Evolutionary conservation across 2,888 invertebrate species (phyloP), one percentile per base, ranked within the genome.

Genomic region (Liodrosophila aerea): DNA sequence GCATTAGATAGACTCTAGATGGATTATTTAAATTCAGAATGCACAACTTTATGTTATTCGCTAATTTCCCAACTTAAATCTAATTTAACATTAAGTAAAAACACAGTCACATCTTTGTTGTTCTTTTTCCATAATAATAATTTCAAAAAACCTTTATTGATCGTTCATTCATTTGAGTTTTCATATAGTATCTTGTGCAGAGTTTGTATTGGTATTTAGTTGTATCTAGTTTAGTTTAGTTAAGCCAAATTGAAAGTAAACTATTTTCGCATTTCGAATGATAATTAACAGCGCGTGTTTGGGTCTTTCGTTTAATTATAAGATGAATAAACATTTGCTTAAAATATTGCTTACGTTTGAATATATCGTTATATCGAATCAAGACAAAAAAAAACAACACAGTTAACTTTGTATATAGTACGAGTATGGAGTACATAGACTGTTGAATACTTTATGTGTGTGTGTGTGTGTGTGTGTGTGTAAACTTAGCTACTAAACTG

Each of bases 341-440:
- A 49, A 54, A 60, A 65, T 80, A 83, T 83, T 80, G 80, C 81
- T 80, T 76, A 47, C 45, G 40, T 50, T 80, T 63, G 59, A 64
- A 63, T 63, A 50, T 45, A 62, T 65, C 62, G 61, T n/a, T n/a
- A n/a, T n/a, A n/a, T n/a, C n/a, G n/a, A n/a, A n/a, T n/a, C n/a
- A n/a, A n/a, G n/a, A n/a, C n/a, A n/a, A n/a, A n/a, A n/a, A n/a
- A n/a, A n/a, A n/a, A n/a, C n/a, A n/a, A n/a, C n/a, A n/a, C n/a
- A n/a, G n/a, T n/a, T n/a, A n/a, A n/a, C n/a, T 56, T 37, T 47
- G 27, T 59, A 37, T 13, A 29, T 40, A 37, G 29, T 57, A 45
- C 29, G 34, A 41, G 36, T 37, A 41, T 47, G 44, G 33, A 50
- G 33, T n/a, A n/a, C 50, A 65, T 60, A 71, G 18, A 37, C 34